These are phyloP conservation scores for Myotis pilosus DNA, from an alignment of 2,797 vertebrate species.

Conservation along the genomic window DNA sequence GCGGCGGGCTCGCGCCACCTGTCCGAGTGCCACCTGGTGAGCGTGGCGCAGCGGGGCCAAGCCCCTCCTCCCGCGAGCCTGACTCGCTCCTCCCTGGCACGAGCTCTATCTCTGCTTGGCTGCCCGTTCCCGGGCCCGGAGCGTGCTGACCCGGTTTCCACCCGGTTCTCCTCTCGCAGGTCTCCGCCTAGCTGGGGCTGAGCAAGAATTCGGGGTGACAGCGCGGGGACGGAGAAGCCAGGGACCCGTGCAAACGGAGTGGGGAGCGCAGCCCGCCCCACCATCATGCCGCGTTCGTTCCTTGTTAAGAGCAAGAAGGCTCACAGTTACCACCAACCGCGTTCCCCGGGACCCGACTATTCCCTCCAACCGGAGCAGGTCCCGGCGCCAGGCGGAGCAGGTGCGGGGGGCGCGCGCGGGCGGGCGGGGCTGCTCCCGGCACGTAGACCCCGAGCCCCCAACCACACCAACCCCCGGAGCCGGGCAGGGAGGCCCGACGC, in stretches of 20 bases:
- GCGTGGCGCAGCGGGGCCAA: slow-evolving; percentile 82
- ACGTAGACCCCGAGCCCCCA: neutral
- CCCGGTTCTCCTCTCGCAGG: slow-evolving; percentile 80
- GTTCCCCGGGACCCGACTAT: slow-evolving; percentile 89
- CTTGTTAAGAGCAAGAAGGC: slow-evolving; percentile 98
- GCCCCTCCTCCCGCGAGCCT: slow-evolving; percentile 75
- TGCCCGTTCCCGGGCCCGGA: neutral
- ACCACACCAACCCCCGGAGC: neutral
- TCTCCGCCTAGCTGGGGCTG: slow-evolving; percentile 69
- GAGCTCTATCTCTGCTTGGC: neutral
- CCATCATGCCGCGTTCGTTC: slow-evolving; percentile 95
- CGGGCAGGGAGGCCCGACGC: neutral
- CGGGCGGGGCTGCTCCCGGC: neutral
- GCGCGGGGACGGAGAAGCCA: slow-evolving; percentile 42
- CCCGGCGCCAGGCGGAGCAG: slow-evolving; percentile 90
- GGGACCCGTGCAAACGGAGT: neutral
- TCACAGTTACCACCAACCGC: slow-evolving; percentile 96
- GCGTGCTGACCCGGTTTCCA: slow-evolving; percentile 75
- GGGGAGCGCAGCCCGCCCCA: slow-evolving; percentile 50
- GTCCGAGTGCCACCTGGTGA: slow-evolving; percentile 91
- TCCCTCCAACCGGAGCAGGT: slow-evolving; percentile 85
- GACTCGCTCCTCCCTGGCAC: slow-evolving; percentile 9
- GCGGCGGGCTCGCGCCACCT: slow-evolving; percentile 85
- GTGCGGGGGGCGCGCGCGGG: slow-evolving; percentile 81
- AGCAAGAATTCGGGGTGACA: slow-evolving; percentile 44